A percentile compares a stretch with the other conserved stretches of the same genome.
Conservation (phyloP, 2,888 invertebrate species). For the Petrophora chlorosata region DNA sequence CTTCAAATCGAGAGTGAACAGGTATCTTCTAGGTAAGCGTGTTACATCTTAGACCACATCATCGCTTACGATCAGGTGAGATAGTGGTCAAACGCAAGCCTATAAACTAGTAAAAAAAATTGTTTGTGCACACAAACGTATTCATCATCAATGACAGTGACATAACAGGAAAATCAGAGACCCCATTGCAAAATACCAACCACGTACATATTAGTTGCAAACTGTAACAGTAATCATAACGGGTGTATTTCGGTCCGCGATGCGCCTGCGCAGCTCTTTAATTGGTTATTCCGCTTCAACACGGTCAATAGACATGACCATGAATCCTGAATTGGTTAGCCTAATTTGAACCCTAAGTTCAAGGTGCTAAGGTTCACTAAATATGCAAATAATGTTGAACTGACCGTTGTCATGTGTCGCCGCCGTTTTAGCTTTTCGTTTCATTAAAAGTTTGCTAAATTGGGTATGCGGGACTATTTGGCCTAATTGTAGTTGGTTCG, state of each 20-base stretch:
- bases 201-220: constrained; percentile 24
- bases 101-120: no score
- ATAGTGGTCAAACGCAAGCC: no score
- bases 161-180: not conserved
- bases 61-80: no score
- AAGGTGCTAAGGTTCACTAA: constrained; percentile 27
- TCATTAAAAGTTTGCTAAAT: constrained; percentile 26
- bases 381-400: not conserved
- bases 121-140: no score
- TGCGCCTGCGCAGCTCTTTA: constrained; percentile 48
- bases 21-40: no score
- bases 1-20: no score
- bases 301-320: constrained; percentile 19
- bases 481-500: not conserved
- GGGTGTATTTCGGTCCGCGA: constrained; percentile 45
- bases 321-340: constrained; percentile 18
- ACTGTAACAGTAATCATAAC: constrained; percentile 58
- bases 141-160: constrained; percentile 3
- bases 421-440: constrained; percentile 15
- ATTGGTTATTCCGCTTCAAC: constrained; percentile 54
- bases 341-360: constrained; percentile 24
- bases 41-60: no score
- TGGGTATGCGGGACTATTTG: constrained; percentile 20
- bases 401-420: constrained; percentile 11
- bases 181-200: constrained; percentile 1